A percentile compares a stretch with the other conserved stretches of the same genome.
Evolutionary conservation across 1,140 invertebrate species (phyloP).

Genomic region (Sitodiplosis mosellana): DNA sequence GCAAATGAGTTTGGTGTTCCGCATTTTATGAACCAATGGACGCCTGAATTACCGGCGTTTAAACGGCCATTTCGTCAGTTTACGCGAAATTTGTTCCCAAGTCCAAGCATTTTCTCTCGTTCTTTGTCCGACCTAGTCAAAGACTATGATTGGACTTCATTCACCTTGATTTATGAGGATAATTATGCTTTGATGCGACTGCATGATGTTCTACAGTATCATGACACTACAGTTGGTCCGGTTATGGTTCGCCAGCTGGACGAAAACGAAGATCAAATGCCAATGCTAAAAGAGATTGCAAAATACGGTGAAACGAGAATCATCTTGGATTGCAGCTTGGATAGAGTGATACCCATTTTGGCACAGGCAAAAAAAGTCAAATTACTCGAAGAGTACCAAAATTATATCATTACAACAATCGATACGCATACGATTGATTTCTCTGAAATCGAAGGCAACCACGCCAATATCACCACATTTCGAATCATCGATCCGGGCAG

Average conservation of each 20-base stretch:
- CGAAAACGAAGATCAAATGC: slow-evolving; percentile 42
- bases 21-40: slow-evolving; percentile 48
- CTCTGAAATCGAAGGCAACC: slow-evolving; percentile 37
- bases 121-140: slow-evolving; percentile 53
- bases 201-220: slow-evolving; percentile 60
- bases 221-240: slow-evolving; percentile 31
- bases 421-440: slow-evolving; percentile 56
- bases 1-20: slow-evolving; percentile 52
- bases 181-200: slow-evolving; percentile 61
- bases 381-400: slow-evolving; percentile 57
- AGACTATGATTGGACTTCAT: slow-evolving; percentile 58
- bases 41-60: slow-evolving; percentile 36
- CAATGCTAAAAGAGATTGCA: slow-evolving; percentile 60
- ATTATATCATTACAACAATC: slow-evolving; percentile 35
- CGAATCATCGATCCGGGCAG: slow-evolving; percentile 46
- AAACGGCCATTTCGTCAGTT: slow-evolving; percentile 28
- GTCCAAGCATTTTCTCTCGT: slow-evolving; percentile 46
- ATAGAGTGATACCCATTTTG: slow-evolving; percentile 45
- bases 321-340: slow-evolving; percentile 54
- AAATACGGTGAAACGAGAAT: slow-evolving; percentile 49
- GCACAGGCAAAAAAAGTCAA: slow-evolving; percentile 64
- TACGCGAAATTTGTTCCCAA: slow-evolving; percentile 57
- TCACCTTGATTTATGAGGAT: slow-evolving; percentile 65
- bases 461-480: slow-evolving; percentile 55
- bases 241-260: slow-evolving; percentile 38